A percentile compares a stretch with the other conserved stretches of the same genome.
Conservation (phyloP, 30 jellyfish, hydroid and myxozoan species). For the Calvadosia cruxmelitensis region DNA sequence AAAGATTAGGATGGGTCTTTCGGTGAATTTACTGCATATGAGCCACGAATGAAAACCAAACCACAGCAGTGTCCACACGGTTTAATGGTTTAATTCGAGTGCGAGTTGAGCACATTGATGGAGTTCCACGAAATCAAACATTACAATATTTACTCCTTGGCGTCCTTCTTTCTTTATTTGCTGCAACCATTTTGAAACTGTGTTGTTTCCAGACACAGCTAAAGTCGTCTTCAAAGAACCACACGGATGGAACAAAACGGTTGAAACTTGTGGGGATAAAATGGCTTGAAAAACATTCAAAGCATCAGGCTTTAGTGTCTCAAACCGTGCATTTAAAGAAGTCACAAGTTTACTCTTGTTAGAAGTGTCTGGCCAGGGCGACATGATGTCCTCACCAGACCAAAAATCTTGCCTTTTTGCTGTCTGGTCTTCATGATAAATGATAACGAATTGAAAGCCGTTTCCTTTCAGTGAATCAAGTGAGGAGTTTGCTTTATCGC, state of each 20-base stretch:
- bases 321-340: conserved; percentile 38
- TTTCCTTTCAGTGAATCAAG: conserved; percentile 28
- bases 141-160: conserved; percentile 59
- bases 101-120: background rate
- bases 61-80: too few species aligned
- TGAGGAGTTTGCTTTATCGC: conserved; percentile 16
- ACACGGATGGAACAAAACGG: conserved; percentile 30
- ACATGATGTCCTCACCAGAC: conserved; percentile 19
- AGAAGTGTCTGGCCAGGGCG: conserved; percentile 78
- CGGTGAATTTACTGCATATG: too few species aligned
- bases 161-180: conserved; percentile 17
- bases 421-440: conserved; percentile 22
- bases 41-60: too few species aligned
- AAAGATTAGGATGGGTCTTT: too few species aligned
- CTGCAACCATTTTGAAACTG: conserved; percentile 46
- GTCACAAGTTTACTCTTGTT: conserved; percentile 9
- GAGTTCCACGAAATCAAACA: conserved; percentile 39
- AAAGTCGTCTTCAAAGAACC: conserved; percentile 39
- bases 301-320: conserved; percentile 17
- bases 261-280: conserved; percentile 53
- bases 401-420: conserved; percentile 22
- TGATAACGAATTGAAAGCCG: conserved; percentile 24
- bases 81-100: background rate
- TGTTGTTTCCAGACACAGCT: conserved; percentile 20
- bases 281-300: conserved; percentile 65